Conservation (phyloP, 1,140 invertebrate species). For the Muscidifurax raptorellus region DNA sequence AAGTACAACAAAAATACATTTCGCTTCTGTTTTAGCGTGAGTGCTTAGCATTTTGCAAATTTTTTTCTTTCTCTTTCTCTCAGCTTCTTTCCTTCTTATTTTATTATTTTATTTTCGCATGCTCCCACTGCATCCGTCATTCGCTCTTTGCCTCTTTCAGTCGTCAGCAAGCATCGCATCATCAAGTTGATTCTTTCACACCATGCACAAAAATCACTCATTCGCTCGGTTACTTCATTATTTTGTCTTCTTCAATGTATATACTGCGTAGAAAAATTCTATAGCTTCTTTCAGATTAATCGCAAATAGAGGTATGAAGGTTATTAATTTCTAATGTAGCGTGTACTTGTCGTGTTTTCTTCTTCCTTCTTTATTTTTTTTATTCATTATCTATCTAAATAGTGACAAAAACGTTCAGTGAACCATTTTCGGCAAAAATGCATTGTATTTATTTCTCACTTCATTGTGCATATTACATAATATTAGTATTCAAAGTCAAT, state of each 20-base stretch:
- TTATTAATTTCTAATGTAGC: slow-evolving; percentile 46
- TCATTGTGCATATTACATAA: slow-evolving; percentile 29
- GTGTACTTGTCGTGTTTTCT: not conserved
- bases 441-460: slow-evolving; percentile 45
- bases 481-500: slow-evolving; percentile 30
- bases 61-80: slow-evolving; percentile 3
- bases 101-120: slow-evolving; percentile 38
- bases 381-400: slow-evolving; percentile 41
- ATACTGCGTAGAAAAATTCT: slow-evolving; percentile 39
- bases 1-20: slow-evolving; percentile 60
- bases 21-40: slow-evolving; percentile 53
- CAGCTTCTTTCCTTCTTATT: slow-evolving; percentile 23
- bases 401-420: slow-evolving; percentile 29
- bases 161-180: slow-evolving; percentile 32
- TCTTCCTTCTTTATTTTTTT: not conserved
- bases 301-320: slow-evolving; percentile 50
- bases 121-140: slow-evolving; percentile 36
- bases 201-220: slow-evolving; percentile 36
- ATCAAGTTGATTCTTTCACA: slow-evolving; percentile 27
- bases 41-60: slow-evolving; percentile 49
- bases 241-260: not conserved
- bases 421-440: slow-evolving; percentile 32
- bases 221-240: slow-evolving; percentile 9
- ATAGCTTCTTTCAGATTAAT: slow-evolving; percentile 32
- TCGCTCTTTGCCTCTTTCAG: slow-evolving; percentile 32